Conservation (phyloP, 2,113 vertebrate species). For the Alexandromys fortis region DNA sequence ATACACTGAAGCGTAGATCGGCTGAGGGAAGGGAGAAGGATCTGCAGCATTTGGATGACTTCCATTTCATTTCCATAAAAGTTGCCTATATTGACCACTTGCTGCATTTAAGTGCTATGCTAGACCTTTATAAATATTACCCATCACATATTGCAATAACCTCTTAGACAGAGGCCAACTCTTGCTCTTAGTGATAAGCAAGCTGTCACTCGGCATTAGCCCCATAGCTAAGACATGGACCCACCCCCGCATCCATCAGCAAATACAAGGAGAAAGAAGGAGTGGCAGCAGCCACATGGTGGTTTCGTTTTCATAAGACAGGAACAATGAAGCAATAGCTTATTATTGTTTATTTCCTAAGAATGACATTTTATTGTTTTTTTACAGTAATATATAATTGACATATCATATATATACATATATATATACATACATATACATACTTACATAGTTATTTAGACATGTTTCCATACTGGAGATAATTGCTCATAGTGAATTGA, state of each 20-base stretch:
- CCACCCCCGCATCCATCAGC: too few relatives aligned
- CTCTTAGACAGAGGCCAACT: not conserved
- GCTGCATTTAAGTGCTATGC: not conserved
- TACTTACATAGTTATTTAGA: conserved; percentile 74
- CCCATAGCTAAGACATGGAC: not conserved
- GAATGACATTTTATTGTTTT: conserved; percentile 88
- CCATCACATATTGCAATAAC: not conserved
- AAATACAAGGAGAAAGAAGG: not conserved
- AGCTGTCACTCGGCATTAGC: not conserved
- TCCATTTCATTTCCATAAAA: not conserved
- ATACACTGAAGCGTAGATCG: not conserved
- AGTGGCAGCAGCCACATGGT: conserved; percentile 53
- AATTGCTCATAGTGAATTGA: conserved; percentile 89
- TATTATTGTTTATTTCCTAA: conserved; percentile 86
- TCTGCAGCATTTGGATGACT: not conserved
- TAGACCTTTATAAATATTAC: not conserved
- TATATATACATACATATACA: not conserved
- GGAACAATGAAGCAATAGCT: conserved; percentile 88
- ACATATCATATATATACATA: conserved; percentile 86
- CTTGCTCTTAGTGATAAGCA: not conserved
- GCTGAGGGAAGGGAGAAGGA: not conserved
- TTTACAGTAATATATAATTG: conserved; percentile 81
- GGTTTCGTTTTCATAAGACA: conserved; percentile 89
- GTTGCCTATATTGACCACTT: not conserved
- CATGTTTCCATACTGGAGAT: conserved; percentile 90